Evolutionary conservation across 1,140 invertebrate species (phyloP), one percentile per base, ranked within the genome.

Genomic region (Phocides pigmalion): DNA sequence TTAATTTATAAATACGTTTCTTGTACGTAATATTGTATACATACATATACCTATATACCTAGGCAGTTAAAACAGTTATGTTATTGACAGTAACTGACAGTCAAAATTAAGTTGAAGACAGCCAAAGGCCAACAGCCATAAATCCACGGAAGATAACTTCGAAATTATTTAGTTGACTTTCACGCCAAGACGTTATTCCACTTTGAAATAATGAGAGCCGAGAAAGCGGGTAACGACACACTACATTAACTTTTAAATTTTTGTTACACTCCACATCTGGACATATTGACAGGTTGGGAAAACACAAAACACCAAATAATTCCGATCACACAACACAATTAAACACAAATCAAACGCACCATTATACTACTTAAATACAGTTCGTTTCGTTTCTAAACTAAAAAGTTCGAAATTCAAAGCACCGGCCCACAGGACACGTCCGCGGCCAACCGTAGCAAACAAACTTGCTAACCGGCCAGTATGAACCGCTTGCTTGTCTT

Each of bases 371-470:
- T 66, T 16, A 54, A 72, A 66, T 69, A 81, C 79, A 81, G 77
- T 76, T 85, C 77, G 79, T 81, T 82, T 85, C 69, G 75, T 80
- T 84, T 72, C 63, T 71, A 56, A 66, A 53, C 66, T 75, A 73
- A 73, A 80, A 82, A 83, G 73, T 84, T 83, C 76, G 74, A 73
- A 82, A 81, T 68, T 68, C 68, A 80, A 83, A 77, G 69, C 79
- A 80, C 78, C 74, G 74, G 78, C 74, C 68, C 56, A 74, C 72
- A 63, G 74, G 66, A 83, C 83, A 81, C 86, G 81, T 78, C 74
- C 80, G 77, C 74, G 72, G 72, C 76, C 79, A 76, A 76, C 72
- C 76, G 84, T 77, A 71, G 73, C 82, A 81, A 84, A 85, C 84
- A 82, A 89, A 87, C 87, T 87, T 82, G 86, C 74, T 79, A 79